phyloP scores from a whole-genome alignment of 2,888 invertebrate genomes.

The Trilocha varians region DNA sequence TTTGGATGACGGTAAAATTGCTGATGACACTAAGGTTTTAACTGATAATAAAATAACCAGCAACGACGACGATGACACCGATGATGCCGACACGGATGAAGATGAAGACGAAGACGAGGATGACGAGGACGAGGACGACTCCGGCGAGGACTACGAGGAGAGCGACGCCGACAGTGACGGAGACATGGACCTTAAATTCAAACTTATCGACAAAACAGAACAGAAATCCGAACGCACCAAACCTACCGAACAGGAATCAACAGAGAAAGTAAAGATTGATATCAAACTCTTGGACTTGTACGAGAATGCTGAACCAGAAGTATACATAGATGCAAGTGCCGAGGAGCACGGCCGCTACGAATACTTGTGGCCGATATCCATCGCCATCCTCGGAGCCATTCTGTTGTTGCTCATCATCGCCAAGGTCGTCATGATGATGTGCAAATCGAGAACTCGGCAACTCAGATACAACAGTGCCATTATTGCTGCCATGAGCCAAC shows the following conservation, averaged over 20 bases:
- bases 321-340: constrained; percentile 41
- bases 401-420: constrained; percentile 68
- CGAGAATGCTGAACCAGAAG: constrained; percentile 40
- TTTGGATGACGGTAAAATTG: constrained; percentile 52
- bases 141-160: constrained; percentile 25
- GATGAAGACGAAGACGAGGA: constrained; percentile 47
- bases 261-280: constrained; percentile 39
- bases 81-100: constrained; percentile 38
- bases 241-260: constrained; percentile 17
- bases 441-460: constrained; percentile 47
- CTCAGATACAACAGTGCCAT: constrained; percentile 68
- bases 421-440: constrained; percentile 62
- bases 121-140: constrained; percentile 36
- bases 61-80: constrained; percentile 32
- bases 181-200: constrained; percentile 53
- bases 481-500: constrained; percentile 69
- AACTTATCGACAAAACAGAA: constrained; percentile 43
- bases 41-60: constrained; percentile 24
- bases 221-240: constrained; percentile 24
- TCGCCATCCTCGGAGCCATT: constrained; percentile 72
- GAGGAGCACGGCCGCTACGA: constrained; percentile 59
- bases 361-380: constrained; percentile 73
- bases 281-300: constrained; percentile 46
- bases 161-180: constrained; percentile 32
- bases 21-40: constrained; percentile 31